phyloP scores from a whole-genome alignment of 2,797 vertebrate species.

The Hirundo rustica region DNA sequence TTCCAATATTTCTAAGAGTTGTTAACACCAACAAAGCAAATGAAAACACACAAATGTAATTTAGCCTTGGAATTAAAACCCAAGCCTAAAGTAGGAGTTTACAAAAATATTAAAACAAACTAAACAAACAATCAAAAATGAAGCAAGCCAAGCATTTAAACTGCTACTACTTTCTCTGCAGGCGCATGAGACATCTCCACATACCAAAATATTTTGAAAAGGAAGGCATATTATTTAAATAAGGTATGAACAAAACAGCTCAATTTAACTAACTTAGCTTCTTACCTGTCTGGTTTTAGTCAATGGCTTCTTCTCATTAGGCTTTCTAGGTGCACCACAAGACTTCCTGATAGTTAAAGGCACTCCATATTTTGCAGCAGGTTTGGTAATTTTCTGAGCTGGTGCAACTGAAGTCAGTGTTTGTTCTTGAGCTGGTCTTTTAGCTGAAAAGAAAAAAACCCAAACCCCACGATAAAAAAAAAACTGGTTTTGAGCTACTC shows the following conservation, averaged over 20 bases:
- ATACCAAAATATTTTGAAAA: background rate
- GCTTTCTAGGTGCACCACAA: constrained; percentile 79
- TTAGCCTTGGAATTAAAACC: background rate
- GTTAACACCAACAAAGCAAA: background rate
- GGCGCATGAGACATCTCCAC: background rate
- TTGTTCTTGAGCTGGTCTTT: constrained; percentile 83
- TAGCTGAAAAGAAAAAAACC: constrained; percentile 73
- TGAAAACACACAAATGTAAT: background rate
- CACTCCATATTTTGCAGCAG: constrained; percentile 97
- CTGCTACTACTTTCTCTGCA: background rate
- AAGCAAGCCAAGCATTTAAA: background rate
- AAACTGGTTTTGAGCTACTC: background rate
- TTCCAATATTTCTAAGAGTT: background rate
- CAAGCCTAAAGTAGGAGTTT: background rate
- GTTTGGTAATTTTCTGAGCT: constrained; percentile 94
- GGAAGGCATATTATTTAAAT: background rate
- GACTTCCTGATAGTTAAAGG: constrained; percentile 88
- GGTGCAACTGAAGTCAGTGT: constrained; percentile 69
- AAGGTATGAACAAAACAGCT: background rate
- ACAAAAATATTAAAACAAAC: background rate
- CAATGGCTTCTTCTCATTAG: constrained; percentile 81
- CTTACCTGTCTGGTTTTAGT: constrained; percentile 85
- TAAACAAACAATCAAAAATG: background rate
- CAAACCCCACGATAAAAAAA: background rate
- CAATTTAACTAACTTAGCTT: background rate